Conservation (phyloP, 2,888 invertebrate species). For the Antheraea yamamai region DNA sequence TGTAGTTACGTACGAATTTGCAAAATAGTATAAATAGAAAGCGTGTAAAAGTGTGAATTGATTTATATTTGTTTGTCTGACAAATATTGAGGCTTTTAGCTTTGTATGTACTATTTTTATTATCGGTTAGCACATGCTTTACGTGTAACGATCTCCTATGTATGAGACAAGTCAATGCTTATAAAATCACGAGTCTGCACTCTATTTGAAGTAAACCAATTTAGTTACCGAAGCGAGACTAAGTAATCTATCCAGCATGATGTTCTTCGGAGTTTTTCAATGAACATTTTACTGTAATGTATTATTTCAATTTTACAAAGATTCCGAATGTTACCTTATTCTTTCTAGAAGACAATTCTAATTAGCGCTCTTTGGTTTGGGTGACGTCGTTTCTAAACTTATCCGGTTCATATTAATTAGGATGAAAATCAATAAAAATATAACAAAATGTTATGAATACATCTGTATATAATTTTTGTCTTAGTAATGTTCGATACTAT, state of each 20-base stretch:
- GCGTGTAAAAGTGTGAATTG: slow-evolving; percentile 33
- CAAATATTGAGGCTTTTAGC: slow-evolving; percentile 22
- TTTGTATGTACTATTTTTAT: slow-evolving; percentile 22
- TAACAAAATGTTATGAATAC: too few relatives aligned
- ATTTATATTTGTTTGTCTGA: slow-evolving; percentile 27
- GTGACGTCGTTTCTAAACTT: too few relatives aligned
- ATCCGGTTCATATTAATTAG: too few relatives aligned
- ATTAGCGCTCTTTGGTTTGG: too few relatives aligned
- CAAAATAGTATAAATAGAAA: slow-evolving; percentile 29
- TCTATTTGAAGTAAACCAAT: slow-evolving; percentile 4
- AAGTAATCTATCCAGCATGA: background rate
- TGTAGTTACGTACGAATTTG: slow-evolving; percentile 21
- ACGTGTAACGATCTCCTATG: slow-evolving; percentile 1
- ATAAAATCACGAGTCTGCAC: background rate
- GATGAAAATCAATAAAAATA: too few relatives aligned
- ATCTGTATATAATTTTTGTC: too few relatives aligned
- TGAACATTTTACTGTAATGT: too few relatives aligned
- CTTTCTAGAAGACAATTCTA: too few relatives aligned
- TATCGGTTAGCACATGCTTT: slow-evolving; percentile 23
- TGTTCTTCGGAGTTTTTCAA: background rate
- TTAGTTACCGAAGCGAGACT: background rate
- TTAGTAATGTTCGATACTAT: too few relatives aligned
- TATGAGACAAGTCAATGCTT: background rate
- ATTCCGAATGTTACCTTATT: background rate
- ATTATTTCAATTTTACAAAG: background rate